Conservation (phyloP, 1,140 invertebrate genomes). For the Trichonephila inaurata region DNA sequence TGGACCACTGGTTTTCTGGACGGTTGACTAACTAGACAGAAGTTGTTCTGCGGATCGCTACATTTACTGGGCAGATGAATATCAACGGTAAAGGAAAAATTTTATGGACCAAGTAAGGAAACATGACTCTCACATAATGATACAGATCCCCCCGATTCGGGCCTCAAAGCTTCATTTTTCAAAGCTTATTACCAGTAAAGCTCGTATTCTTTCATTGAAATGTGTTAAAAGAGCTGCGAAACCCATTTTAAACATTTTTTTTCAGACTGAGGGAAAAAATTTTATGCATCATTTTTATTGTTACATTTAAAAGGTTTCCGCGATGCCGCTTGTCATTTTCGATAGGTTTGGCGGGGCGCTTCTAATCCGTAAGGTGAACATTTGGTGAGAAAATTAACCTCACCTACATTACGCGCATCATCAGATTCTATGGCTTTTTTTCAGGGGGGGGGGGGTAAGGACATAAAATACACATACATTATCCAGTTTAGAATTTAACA, state of each 20-base stretch:
- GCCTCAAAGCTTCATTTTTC: slow-evolving; percentile 58
- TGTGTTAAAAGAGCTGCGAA: slow-evolving; percentile 64
- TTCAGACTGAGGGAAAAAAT: not conserved
- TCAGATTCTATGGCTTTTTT: no score
- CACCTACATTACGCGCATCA: no score
- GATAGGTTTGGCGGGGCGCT: not conserved
- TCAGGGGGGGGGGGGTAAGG: no score
- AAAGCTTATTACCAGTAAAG: slow-evolving; percentile 70
- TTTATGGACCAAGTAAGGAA: slow-evolving; percentile 71
- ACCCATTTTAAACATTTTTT: not conserved
- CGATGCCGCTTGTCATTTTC: not conserved
- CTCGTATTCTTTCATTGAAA: slow-evolving; percentile 57
- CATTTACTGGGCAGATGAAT: slow-evolving; percentile 70
- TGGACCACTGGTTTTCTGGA: slow-evolving; percentile 73
- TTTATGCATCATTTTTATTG: slow-evolving; percentile 35
- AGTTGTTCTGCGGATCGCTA: slow-evolving; percentile 54
- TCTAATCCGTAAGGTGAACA: not conserved
- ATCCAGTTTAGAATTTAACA: no score
- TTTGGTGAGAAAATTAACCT: not conserved
- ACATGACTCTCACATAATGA: slow-evolving; percentile 72
- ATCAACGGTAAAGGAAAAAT: slow-evolving; percentile 45
- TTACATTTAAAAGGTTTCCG: not conserved
- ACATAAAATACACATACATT: no score
- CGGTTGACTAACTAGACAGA: slow-evolving; percentile 75
- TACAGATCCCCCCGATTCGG: not conserved